A percentile compares a stretch with the other conserved stretches of the same genome.
Evolutionary conservation across 2,888 invertebrate species (phyloP).

Genomic region (Drosophila koepferae): DNA sequence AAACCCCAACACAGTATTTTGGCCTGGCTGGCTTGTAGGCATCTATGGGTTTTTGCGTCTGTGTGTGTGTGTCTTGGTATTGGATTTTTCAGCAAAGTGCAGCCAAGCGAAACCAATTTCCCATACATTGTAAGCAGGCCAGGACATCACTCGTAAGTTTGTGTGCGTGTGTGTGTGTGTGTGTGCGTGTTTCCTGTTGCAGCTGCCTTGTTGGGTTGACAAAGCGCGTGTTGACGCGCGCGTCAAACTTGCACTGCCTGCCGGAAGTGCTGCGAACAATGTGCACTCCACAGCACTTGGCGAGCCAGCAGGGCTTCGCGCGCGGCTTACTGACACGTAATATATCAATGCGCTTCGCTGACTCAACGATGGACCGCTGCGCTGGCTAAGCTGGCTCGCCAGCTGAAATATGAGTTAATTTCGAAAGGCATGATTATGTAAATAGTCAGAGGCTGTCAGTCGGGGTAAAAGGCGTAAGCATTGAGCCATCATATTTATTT

Average conservation of each 20-base stretch:
- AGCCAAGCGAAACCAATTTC: constrained; percentile 80
- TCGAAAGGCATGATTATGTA: constrained; percentile 58
- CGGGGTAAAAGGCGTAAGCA: constrained; percentile 46
- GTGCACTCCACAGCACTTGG: constrained; percentile 28
- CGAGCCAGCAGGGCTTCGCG: constrained; percentile 14
- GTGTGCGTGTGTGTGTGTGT: constrained; percentile 32
- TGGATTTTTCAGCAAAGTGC: constrained; percentile 73
- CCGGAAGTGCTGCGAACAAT: constrained; percentile 68
- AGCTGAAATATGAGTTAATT: constrained; percentile 63
- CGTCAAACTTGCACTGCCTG: constrained; percentile 79
- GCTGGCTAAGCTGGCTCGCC: neutral
- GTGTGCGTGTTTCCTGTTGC: constrained; percentile 67
- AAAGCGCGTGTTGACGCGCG: constrained; percentile 81
- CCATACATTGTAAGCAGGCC: constrained; percentile 65
- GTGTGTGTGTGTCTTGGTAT: constrained; percentile 40
- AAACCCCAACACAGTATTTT: neutral
- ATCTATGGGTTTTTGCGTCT: neutral
- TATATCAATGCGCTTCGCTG: constrained; percentile 71
- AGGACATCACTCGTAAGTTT: constrained; percentile 27
- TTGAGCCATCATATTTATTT: constrained; percentile 69
- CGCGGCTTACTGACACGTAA: constrained; percentile 67
- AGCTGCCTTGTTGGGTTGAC: constrained; percentile 62
- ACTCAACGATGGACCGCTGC: constrained; percentile 17
- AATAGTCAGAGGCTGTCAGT: constrained; percentile 22
- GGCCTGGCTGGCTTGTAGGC: neutral